These are phyloP conservation scores for Oikopleura vanhoeffeni DNA, from an alignment of 23 tunicate species.

Conservation along the genomic window DNA sequence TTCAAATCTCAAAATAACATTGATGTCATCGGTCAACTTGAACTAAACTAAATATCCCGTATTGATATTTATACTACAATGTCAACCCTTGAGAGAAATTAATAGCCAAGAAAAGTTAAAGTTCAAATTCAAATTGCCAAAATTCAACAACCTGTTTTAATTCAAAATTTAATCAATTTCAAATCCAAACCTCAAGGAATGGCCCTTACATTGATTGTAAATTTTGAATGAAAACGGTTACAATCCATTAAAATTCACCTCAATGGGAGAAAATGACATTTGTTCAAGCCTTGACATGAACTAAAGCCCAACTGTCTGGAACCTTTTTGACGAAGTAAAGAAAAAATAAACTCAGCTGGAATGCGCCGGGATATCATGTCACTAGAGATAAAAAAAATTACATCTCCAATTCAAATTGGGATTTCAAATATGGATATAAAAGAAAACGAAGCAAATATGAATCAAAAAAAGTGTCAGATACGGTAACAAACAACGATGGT, in stretches of 20 bases:
- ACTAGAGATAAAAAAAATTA: neutral
- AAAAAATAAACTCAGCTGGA: neutral
- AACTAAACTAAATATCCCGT: no score
- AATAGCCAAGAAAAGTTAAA: no score
- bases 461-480: neutral
- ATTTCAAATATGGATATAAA: neutral
- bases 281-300: neutral
- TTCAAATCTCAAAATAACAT: no score
- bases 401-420: neutral
- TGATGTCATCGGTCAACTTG: no score
- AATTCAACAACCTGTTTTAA: no score
- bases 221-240: no score
- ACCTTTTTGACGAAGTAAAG: neutral
- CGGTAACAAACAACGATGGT: neutral
- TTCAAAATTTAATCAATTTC: no score
- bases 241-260: neutral
- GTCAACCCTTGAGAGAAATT: no score
- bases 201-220: no score
- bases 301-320: neutral
- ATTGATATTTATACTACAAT: no score
- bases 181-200: no score
- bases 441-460: neutral
- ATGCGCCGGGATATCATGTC: neutral
- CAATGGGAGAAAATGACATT: neutral
- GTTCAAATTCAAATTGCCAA: no score